Percentiles rank a stretch among this genome's conserved stretches.
phyloP scores from a whole-genome alignment of 2,888 invertebrate species.

The Cantharis nigra region DNA sequence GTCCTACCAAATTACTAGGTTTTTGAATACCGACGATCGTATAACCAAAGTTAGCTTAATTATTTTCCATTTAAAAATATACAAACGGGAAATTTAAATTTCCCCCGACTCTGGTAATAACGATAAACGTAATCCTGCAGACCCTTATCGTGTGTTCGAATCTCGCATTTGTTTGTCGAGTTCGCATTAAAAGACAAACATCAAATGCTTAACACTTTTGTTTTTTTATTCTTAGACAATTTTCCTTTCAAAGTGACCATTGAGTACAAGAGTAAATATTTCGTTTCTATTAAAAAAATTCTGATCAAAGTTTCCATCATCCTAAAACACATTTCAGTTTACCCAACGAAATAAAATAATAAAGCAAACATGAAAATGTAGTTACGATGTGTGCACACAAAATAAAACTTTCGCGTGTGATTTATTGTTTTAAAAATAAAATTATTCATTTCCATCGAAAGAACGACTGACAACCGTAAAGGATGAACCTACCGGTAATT shows the following conservation, averaged over 20 bases:
- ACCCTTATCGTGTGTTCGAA: not conserved
- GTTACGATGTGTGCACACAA: not conserved
- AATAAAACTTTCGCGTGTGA: not conserved
- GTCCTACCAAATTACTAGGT: not conserved
- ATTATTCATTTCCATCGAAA: not conserved
- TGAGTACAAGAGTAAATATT: not conserved
- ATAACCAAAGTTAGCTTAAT: too few relatives aligned
- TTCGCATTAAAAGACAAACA: too few relatives aligned
- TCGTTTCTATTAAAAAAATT: not conserved
- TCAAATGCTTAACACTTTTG: too few relatives aligned
- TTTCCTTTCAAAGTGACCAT: not conserved
- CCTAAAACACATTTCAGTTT: not conserved
- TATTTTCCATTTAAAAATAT: too few relatives aligned
- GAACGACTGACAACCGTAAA: not conserved
- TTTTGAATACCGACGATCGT: not conserved
- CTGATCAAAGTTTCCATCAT: not conserved
- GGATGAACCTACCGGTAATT: not conserved
- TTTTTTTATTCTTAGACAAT: not conserved
- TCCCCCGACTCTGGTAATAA: too few relatives aligned
- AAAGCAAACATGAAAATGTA: not conserved
- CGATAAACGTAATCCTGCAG: too few relatives aligned
- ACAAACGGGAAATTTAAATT: too few relatives aligned
- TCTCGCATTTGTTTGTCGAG: not conserved
- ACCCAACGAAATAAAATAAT: not conserved
- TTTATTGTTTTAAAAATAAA: not conserved